These are phyloP conservation scores for Zaprionus obscuricornis DNA, from an alignment of 2,888 invertebrate genomes.

Conservation along the genomic window DNA sequence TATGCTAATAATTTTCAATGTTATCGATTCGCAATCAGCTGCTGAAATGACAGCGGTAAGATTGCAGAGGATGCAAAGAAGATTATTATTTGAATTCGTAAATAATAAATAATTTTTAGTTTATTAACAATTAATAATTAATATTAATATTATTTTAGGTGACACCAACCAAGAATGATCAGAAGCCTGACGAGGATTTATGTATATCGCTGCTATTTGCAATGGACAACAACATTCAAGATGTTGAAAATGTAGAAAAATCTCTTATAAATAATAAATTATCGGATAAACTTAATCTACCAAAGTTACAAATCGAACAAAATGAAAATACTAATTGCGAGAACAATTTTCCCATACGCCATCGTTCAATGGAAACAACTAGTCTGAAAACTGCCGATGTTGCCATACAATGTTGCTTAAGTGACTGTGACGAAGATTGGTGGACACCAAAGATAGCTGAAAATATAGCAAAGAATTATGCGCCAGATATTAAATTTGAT, in stretches of 20 bases:
- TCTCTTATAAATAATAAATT: not conserved
- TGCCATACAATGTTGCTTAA: slow-evolving; percentile 59
- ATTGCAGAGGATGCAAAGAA: no score
- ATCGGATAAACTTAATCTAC: not conserved
- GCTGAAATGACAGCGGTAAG: no score
- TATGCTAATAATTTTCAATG: no score
- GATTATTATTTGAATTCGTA: no score
- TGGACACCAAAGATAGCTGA: not conserved
- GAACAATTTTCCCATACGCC: no score
- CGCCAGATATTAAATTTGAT: slow-evolving; percentile 21
- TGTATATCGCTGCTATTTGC: slow-evolving; percentile 12
- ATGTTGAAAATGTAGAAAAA: not conserved
- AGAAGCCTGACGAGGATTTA: no score
- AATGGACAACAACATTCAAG: not conserved
- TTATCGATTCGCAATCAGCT: no score
- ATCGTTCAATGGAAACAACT: slow-evolving; percentile 31
- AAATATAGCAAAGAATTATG: not conserved
- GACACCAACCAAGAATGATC: slow-evolving; percentile 33
- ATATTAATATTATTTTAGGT: no score
- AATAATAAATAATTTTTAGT: no score
- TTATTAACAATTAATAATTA: no score
- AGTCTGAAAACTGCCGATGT: slow-evolving; percentile 5
- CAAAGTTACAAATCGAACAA: not conserved
- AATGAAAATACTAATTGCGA: no score
- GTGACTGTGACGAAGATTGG: slow-evolving; percentile 20